Evolutionary conservation across 2,888 invertebrate genomes (phyloP), one percentile per base, ranked within the genome.

Genomic region (Leucozona laternaria): DNA sequence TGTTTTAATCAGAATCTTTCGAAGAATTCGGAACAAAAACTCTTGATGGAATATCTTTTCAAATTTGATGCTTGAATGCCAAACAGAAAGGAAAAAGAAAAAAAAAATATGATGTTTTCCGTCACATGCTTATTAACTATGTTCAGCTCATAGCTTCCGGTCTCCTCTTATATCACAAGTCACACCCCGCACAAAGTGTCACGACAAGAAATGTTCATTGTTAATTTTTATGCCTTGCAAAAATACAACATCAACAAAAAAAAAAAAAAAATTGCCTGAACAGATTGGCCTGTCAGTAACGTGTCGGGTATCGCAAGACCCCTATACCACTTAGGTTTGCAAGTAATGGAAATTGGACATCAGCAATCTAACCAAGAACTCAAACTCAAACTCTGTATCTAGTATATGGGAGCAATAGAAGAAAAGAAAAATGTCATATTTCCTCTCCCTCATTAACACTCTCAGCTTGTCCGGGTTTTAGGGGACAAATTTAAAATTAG

Each of bases 401-500:
- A n/a, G 25, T 11, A 45, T 45, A 28, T 34, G 25, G n/a, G n/a
- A 40, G 22, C 37, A 22, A 22, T 72, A 22, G n/a, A 34, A 70
- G 25, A 48, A 55, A 50, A 53, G 58, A 73, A 79, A 45, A 64
- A 66, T 66, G 57, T 64, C 20, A 31, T 43, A 31, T 66, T 20
- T 66, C 25, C 31, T 22, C 17, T 72, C 40, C 66, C 50, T 62
- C 34, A 31, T 45, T 58, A 57, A 40, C 40, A 60, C 22, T 8
- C 37, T 31, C 31, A 15, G 34, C 20, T n/a, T 25, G 53, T 70
- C 55, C 72, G 43, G 15, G 22, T 25, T 48, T 78, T 58, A 17
- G 62, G 53, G 62, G 81, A 78, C 80, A 86, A 85, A 86, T 86
- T 86, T 78, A 68, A 86, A 86, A 86, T 86, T 80, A 72, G 77